phyloP scores from a whole-genome alignment of 2,113 vertebrate genomes.

The Antigone vipio region DNA sequence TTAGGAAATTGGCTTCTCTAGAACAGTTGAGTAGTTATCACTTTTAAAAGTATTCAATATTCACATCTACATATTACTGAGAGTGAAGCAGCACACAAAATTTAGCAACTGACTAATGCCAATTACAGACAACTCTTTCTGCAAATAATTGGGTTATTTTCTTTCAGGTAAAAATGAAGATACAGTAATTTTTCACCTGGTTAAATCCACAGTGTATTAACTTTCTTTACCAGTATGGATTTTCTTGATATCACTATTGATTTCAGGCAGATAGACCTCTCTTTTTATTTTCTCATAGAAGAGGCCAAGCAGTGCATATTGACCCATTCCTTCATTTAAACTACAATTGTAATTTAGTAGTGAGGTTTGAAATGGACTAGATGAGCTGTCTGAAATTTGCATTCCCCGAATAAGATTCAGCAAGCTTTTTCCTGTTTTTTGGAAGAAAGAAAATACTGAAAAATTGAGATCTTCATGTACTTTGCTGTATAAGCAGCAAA shows the following conservation, averaged over 20 bases:
- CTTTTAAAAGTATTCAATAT: neutral
- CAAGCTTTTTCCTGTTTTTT: neutral
- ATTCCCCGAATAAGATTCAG: neutral
- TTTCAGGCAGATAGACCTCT: neutral
- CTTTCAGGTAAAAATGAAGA: neutral
- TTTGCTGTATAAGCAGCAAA: neutral
- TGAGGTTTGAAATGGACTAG: neutral
- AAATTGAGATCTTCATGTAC: neutral
- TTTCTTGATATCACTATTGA: neutral
- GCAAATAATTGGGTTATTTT: neutral
- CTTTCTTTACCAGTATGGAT: neutral
- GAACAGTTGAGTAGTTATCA: neutral
- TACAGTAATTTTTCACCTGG: neutral
- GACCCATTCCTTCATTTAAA: neutral
- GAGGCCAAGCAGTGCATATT: neutral
- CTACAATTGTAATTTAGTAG: neutral
- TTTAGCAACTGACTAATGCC: neutral
- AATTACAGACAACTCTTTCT: neutral
- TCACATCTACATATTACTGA: neutral
- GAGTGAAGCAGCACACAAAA: neutral
- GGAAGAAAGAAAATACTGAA: neutral
- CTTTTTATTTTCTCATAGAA: neutral
- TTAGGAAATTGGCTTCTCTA: neutral
- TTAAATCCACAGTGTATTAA: neutral
- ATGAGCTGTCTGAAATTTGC: neutral